Base-by-base conservation (phyloP, 2,888 invertebrate genomes). In the Drosophila dives region DNA sequence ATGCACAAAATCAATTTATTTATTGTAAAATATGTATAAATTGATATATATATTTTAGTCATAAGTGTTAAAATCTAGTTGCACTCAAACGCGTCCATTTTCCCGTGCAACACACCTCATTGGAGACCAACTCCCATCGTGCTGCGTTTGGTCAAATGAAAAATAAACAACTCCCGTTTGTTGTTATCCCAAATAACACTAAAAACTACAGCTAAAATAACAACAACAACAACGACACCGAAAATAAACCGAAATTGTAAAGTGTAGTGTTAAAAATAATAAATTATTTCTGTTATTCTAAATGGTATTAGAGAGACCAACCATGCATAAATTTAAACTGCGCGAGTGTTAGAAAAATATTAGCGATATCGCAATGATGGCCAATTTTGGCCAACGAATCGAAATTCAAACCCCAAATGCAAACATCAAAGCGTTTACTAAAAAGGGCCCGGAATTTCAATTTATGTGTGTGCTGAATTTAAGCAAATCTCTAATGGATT, bases 191-290 rank as follows among this genome's bases (percentile, higher is more conserved):
- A 72, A 87, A 87, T 80, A 75, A 77, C 81, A 75, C 66, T 65
- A 67, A 72, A 76, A 83, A 67, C 73, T 53, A 66, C 61, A 74
- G 32, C 64, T 65, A 42, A n/a, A 80, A 72, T 54, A 80, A 64
- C 54, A 58, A 34, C 32, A 72, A 54, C 33, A 55, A 33, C 29
- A 70, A 71, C 66, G 67, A 64, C 71, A 69, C 50, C 53, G 50
- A 72, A 64, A 82, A 82, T 68, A 81, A 68, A 75, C 75, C 64
- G 67, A 89, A 88, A 86, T 90, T 88, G 90, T 90, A 89, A 88
- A 90, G 86, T 87, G 86, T 87, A 90, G 86, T 87, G 86, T 87
- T 87, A 87, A 78, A 87, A 87, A 87, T 90, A 87, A 87, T 87
- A 87, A 87, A 87, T 87, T 87, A 87, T 87, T 87, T 70, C 86